These are phyloP conservation scores for Norana najaformis DNA, from an alignment of 2,888 invertebrate species.

Conservation along the genomic window DNA sequence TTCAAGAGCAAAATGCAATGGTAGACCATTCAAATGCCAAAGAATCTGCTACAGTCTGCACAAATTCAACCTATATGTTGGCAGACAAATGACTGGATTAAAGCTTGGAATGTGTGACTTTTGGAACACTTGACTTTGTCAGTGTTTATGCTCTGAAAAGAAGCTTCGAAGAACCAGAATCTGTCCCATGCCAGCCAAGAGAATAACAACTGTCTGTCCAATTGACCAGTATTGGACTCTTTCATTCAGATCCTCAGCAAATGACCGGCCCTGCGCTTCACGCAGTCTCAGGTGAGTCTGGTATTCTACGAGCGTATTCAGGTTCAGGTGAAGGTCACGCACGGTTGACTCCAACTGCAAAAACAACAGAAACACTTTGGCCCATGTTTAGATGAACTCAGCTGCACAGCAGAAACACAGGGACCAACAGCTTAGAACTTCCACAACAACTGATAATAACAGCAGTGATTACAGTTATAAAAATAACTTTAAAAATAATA, in stretches of 20 bases:
- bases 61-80: background rate
- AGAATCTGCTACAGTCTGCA: background rate
- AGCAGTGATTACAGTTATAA: no score
- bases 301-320: constrained; percentile 85
- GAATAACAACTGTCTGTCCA: constrained; percentile 81
- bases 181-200: constrained; percentile 85
- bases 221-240: constrained; percentile 83
- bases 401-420: no score
- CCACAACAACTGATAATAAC: no score
- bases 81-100: background rate
- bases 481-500: no score
- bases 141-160: constrained; percentile 74
- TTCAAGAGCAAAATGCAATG: no score
- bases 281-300: constrained; percentile 95
- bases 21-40: background rate
- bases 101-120: no score
- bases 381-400: no score
- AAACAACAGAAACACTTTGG: background rate
- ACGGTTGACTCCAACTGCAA: constrained; percentile 87
- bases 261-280: constrained; percentile 89
- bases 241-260: constrained; percentile 94
- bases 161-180: constrained; percentile 88
- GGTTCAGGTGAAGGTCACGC: constrained; percentile 83
- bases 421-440: no score
- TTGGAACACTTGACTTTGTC: no score